These are phyloP conservation scores for Drosophila kokeensis DNA, from an alignment of 2,888 invertebrate species.

Conservation along the genomic window DNA sequence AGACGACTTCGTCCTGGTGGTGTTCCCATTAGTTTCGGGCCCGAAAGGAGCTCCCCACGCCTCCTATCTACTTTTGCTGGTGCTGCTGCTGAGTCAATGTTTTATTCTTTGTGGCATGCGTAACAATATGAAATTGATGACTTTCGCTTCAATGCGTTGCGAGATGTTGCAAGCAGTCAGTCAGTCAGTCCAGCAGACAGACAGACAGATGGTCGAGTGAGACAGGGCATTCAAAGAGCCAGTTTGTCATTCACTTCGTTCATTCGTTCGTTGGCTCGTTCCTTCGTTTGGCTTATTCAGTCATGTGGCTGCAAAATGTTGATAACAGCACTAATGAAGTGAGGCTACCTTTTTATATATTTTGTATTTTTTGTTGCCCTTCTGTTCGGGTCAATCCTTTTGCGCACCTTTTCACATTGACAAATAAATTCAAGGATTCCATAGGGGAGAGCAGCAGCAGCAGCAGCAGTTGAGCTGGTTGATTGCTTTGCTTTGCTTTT, in stretches of 20 bases:
- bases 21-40: conserved; percentile 60
- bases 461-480: conserved; percentile 48
- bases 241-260: conserved; percentile 31
- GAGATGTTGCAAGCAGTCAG: conserved; percentile 68
- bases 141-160: conserved; percentile 76
- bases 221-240: conserved; percentile 13
- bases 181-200: conserved; percentile 37
- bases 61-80: neutral
- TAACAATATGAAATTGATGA: conserved; percentile 82
- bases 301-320: conserved; percentile 71
- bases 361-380: neutral
- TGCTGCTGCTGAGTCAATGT: conserved; percentile 29
- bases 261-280: conserved; percentile 38
- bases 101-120: conserved; percentile 73
- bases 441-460: neutral
- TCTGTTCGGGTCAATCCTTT: conserved; percentile 60
- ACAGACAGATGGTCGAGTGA: conserved; percentile 21
- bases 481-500: conserved; percentile 69
- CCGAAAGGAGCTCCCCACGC: conserved; percentile 1
- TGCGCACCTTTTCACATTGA: conserved; percentile 75
- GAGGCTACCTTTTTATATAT: conserved; percentile 65
- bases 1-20: conserved; percentile 44
- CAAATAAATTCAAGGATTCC: conserved; percentile 66
- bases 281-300: conserved; percentile 49
- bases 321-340: conserved; percentile 80